phyloP scores from a whole-genome alignment of 2,888 invertebrate genomes.

The Lepidochitona cinerea region DNA sequence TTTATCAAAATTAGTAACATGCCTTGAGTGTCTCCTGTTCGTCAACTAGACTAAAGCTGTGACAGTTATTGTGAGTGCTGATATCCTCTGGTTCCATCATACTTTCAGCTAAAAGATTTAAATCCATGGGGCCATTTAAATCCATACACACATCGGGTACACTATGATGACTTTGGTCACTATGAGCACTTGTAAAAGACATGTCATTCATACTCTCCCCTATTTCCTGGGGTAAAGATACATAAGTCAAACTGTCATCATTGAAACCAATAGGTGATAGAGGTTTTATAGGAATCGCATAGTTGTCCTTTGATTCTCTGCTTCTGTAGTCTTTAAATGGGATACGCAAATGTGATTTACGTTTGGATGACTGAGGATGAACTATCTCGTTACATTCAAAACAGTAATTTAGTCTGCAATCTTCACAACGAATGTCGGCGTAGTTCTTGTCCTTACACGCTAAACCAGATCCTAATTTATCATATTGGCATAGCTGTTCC shows the following conservation, averaged over 20 bases:
- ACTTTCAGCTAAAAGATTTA: conserved; percentile 40
- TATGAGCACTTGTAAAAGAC: conserved; percentile 46
- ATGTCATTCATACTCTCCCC: conserved; percentile 12
- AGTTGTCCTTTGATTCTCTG: conserved; percentile 33
- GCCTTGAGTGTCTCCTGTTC: conserved; percentile 67
- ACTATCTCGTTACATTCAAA: conserved; percentile 63
- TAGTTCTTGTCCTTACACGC: conserved; percentile 63
- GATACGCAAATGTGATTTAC: conserved; percentile 38
- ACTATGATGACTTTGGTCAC: conserved; percentile 46
- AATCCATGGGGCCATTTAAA: conserved; percentile 29
- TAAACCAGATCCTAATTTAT: conserved; percentile 21
- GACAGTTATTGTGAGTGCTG: conserved; percentile 37
- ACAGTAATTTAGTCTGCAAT: conserved; percentile 65
- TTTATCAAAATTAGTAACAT: too few relatives aligned
- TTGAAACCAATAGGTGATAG: conserved; percentile 45
- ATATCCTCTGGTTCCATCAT: conserved; percentile 30
- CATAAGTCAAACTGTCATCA: conserved; percentile 58
- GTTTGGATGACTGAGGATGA: conserved; percentile 37
- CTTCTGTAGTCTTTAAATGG: conserved; percentile 35
- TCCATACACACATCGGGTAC: conserved; percentile 51
- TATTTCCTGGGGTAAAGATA: conserved; percentile 56
- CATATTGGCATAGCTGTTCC: conserved; percentile 62
- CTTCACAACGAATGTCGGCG: conserved; percentile 66
- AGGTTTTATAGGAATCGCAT: conserved; percentile 44
- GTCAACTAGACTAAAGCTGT: conserved; percentile 67